A percentile compares a stretch with the other conserved stretches of the same genome.
Conservation (phyloP, 1,140 invertebrate species). For the Mya arenaria region DNA sequence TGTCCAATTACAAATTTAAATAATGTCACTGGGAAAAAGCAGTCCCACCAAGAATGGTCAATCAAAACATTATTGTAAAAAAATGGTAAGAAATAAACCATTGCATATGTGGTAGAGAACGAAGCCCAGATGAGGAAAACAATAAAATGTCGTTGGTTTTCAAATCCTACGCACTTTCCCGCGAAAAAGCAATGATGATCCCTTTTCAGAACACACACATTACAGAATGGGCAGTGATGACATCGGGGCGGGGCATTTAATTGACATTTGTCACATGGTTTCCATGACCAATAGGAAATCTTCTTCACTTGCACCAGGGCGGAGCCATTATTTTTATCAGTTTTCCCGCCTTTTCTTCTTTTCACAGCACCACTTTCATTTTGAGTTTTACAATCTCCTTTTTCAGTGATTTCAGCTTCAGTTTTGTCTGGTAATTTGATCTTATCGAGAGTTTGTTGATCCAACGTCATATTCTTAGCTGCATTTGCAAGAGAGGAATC, state of each 20-base stretch:
- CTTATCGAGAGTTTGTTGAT: neutral
- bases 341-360: neutral
- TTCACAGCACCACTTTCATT: neutral
- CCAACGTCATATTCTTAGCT: neutral
- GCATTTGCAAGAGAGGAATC: conserved; percentile 4
- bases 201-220: conserved; percentile 91
- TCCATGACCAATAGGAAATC: conserved; percentile 57
- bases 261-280: conserved; percentile 64
- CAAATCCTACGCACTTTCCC: conserved; percentile 93
- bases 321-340: neutral
- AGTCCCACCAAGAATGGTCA: neutral
- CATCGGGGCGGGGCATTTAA: conserved; percentile 78
- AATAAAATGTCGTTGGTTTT: conserved; percentile 94
- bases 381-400: neutral
- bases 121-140: conserved; percentile 76
- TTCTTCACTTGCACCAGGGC: neutral
- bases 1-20: neutral
- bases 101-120: conserved; percentile 15
- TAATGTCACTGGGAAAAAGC: conserved; percentile 13
- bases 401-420: too few species aligned
- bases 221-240: conserved; percentile 93
- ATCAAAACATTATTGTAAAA: neutral
- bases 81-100: conserved; percentile 22
- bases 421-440: too few species aligned
- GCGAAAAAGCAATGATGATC: conserved; percentile 98